Evolutionary conservation across 2,113 vertebrate species (phyloP).

Genomic region (Todiramphus saurophagus): DNA sequence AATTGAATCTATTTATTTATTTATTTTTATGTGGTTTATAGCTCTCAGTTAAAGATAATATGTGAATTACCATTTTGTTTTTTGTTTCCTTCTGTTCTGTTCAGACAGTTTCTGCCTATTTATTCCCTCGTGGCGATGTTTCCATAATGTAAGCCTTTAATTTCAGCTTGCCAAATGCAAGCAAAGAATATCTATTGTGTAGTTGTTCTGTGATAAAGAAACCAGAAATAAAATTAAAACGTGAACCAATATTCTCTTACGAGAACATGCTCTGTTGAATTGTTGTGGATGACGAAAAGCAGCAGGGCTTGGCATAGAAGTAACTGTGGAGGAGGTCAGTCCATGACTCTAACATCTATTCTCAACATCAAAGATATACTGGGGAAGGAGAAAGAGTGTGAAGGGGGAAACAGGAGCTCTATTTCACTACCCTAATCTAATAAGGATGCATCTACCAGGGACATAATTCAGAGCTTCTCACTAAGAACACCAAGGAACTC

Average conservation of each 20-base stretch:
- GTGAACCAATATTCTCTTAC: not conserved
- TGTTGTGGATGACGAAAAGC: not conserved
- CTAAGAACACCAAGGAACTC: not conserved
- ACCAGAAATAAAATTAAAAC: not conserved
- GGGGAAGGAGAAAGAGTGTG: not conserved
- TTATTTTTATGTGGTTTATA: conserved; percentile 10
- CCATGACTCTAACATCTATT: not conserved
- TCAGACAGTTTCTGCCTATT: not conserved
- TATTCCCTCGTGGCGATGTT: not conserved
- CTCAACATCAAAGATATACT: not conserved
- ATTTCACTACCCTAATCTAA: not conserved
- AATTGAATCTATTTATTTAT: conserved; percentile 41
- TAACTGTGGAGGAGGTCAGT: not conserved
- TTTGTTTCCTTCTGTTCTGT: conserved; percentile 6
- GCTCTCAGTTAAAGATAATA: not conserved
- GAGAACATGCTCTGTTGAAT: not conserved
- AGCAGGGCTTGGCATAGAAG: not conserved
- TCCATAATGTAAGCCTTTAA: not conserved
- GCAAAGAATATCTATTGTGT: not conserved
- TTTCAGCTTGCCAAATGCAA: not conserved
- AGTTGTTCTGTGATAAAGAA: not conserved
- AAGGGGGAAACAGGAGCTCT: not conserved
- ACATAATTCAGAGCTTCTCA: conserved; percentile 1
- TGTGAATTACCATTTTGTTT: not conserved
- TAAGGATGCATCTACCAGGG: not conserved